Base-by-base conservation (phyloP, 2,888 invertebrate species). In the Drosophila percnosoma region DNA sequence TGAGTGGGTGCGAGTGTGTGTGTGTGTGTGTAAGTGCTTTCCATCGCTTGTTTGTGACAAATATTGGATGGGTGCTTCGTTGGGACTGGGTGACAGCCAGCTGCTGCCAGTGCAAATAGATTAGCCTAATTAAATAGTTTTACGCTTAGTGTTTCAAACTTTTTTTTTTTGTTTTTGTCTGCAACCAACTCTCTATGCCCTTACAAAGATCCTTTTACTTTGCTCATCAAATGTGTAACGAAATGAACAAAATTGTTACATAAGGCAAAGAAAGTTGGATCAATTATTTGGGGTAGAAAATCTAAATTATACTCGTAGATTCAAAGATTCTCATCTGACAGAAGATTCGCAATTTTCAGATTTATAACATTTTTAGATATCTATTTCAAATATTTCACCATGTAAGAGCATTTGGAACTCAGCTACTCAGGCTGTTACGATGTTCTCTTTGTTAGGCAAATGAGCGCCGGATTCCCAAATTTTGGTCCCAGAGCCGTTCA, bases 91-190 rank as follows among this genome's bases (percentile, higher is more conserved):
- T 29, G 42, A n/a, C 36, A n/a, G 10, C 45, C 68, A 24, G 29
- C 34, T 42, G 62, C 63, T 61, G 57, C 40, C 71, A 78, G 74
- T 80, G 80, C 74, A 80, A 82, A 85, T 76, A 84, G 83, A 83
- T 83, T 85, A 83, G 85, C 78, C 83, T 83, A 83, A 83, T 85
- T 85, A 83, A 83, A 83, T 80, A 80, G 82, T 80, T 80, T 75
- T 75, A 54, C 72, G 45, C 48, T 78, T 68, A 62, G 65, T 67
- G 64, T 57, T 58, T 62, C 61, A 68, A 61, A 68, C 67, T 73
- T 58, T 68, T 66, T 42, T 29, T 48, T 18, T 27, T 13, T 15
- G 10, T 15, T 45, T 45, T 45, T 45, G 21, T n/a, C 7, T 18
- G 24, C 33, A 34, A 49, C 6, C 4, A 24, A 34, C 15, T 29